These are phyloP conservation scores for Perdita meconis DNA, from an alignment of 2,888 invertebrate genomes.

Conservation along the genomic window DNA sequence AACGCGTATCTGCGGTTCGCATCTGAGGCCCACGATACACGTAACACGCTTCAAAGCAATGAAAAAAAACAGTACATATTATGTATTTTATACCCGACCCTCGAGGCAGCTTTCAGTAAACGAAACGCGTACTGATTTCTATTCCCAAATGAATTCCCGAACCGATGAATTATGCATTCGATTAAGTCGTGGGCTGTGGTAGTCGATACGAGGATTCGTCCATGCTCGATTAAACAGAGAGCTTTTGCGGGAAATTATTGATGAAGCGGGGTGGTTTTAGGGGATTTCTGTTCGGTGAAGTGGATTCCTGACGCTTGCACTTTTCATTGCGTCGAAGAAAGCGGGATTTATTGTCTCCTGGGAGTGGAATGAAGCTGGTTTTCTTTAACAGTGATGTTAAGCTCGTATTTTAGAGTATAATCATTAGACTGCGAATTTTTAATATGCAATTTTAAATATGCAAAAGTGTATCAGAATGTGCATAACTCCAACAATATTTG, in stretches of 20 bases:
- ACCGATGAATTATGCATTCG: conserved; percentile 25
- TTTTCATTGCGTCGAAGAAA: not conserved
- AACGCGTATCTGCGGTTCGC: conserved; percentile 51
- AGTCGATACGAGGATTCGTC: conserved; percentile 7
- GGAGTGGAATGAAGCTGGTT: not conserved
- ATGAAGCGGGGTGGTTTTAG: not conserved
- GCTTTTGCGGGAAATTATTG: not conserved
- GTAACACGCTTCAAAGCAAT: not conserved
- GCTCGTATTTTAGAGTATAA: not conserved
- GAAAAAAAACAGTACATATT: not conserved
- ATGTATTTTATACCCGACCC: not conserved
- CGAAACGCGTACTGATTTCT: conserved; percentile 18
- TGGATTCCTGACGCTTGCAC: not conserved
- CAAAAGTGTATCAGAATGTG: too few relatives aligned
- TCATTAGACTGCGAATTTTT: too few relatives aligned
- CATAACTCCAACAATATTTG: too few relatives aligned
- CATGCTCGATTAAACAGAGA: not conserved
- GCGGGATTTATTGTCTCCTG: not conserved
- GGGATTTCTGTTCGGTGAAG: not conserved
- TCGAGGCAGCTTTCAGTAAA: not conserved
- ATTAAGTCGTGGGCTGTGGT: not conserved
- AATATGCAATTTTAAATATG: too few relatives aligned
- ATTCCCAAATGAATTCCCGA: conserved; percentile 1
- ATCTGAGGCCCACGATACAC: conserved; percentile 54
- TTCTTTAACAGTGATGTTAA: not conserved